Percentiles rank a stretch among this genome's conserved stretches.
phyloP scores from a whole-genome alignment of 1,140 invertebrate genomes.

The Pomacea maculata region DNA sequence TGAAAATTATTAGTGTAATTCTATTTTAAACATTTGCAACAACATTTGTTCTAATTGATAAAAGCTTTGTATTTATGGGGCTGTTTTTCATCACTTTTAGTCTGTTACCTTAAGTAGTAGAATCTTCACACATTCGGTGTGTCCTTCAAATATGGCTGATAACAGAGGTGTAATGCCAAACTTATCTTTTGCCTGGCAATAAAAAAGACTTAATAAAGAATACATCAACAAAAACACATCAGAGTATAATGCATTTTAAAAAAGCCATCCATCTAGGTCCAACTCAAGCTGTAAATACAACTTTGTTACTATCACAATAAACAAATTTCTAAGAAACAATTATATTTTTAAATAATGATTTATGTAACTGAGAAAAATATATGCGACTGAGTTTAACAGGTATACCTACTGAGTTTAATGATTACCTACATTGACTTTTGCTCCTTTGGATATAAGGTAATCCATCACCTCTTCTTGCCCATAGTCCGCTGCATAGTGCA shows the following conservation, averaged over 20 bases:
- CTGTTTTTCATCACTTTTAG: no score
- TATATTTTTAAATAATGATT: neutral
- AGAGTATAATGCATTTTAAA: no score
- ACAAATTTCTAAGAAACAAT: neutral
- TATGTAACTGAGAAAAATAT: neutral
- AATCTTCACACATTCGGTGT: slow-evolving; percentile 88
- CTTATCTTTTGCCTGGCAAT: slow-evolving; percentile 83
- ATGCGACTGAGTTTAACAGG: neutral
- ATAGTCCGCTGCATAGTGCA: slow-evolving; percentile 85
- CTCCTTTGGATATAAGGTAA: slow-evolving; percentile 87
- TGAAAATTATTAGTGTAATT: no score
- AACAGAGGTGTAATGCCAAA: slow-evolving; percentile 92
- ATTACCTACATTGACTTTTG: slow-evolving; percentile 88
- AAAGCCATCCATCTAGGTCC: no score
- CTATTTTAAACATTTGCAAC: no score
- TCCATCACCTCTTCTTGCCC: slow-evolving; percentile 90
- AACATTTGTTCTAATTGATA: no score
- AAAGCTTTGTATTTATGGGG: no score
- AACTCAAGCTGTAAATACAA: no score
- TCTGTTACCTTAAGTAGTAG: slow-evolving; percentile 80
- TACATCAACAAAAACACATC: no score
- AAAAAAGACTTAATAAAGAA: slow-evolving; percentile 29
- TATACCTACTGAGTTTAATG: no score
- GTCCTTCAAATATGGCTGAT: slow-evolving; percentile 95
- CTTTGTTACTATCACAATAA: neutral